Percentiles rank a stretch among this genome's conserved stretches.
Conservation (phyloP, 1,140 invertebrate genomes). For the Delia radicum region DNA sequence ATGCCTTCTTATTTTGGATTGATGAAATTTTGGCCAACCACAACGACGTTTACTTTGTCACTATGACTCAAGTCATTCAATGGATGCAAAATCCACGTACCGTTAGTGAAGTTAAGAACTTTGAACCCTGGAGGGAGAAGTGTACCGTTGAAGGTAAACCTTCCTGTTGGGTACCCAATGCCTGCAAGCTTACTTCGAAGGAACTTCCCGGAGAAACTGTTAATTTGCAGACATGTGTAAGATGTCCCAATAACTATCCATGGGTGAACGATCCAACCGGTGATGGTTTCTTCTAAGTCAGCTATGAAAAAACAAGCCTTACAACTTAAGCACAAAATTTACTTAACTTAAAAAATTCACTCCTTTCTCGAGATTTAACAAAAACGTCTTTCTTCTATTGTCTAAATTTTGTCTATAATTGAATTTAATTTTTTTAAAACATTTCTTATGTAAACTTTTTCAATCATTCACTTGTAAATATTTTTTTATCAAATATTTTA, state of each 20-base stretch:
- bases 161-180: slow-evolving; percentile 84
- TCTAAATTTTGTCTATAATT: neutral
- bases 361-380: neutral
- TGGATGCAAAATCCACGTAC: slow-evolving; percentile 94
- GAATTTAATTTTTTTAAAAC: neutral
- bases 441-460: no score
- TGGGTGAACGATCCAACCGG: slow-evolving; percentile 92
- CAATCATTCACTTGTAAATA: neutral
- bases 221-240: slow-evolving; percentile 88
- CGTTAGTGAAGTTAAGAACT: slow-evolving; percentile 81
- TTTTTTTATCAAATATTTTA: neutral
- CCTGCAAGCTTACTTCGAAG: slow-evolving; percentile 87
- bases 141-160: slow-evolving; percentile 77
- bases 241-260: slow-evolving; percentile 92
- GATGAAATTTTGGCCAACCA: slow-evolving; percentile 85
- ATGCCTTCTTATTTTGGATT: slow-evolving; percentile 92
- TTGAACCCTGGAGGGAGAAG: slow-evolving; percentile 93
- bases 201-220: slow-evolving; percentile 91
- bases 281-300: slow-evolving; percentile 82
- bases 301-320: neutral
- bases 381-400: neutral
- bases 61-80: slow-evolving; percentile 96
- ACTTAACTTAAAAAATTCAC: neutral
- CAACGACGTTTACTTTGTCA: slow-evolving; percentile 95
- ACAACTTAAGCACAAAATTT: neutral